Base-by-base conservation (phyloP, 2,113 vertebrate species). In the Anthoscopus minutus region DNA sequence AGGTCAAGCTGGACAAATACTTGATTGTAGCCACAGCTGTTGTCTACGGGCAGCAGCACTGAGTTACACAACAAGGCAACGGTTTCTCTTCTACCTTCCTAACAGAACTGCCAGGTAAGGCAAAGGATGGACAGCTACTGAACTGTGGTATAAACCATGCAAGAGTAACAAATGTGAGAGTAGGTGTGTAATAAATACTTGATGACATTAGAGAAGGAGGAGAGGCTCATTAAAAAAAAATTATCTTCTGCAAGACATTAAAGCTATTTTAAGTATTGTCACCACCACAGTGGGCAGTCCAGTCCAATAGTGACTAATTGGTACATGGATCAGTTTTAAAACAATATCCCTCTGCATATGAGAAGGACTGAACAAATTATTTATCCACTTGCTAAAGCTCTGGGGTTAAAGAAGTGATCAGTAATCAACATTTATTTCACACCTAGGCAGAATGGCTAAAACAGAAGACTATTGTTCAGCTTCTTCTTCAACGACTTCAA, bases 381-480 rank as follows among this genome's bases (percentile, higher is more conserved):
- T 67, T 76, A 76, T 94, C 96, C 93, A 81, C 80, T 88, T 87
- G 90, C 96, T 95, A 97, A 97, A 98, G 96, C 96, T 97, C 97
- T 92, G 95, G 95, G 95, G 94, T 97, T 97, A 94, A 97, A 94
- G 93, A 97, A 97, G 88, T 97, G 91, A 96, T 97, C 96, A 97
- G 97, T 94, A 94, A 96, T 85, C 96, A 98, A 98, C 98, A 98
- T 99, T 98, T 99, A 99, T 98, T 99, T 98, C 98, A 99, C 99
- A 99, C 98, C 98, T 98, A 98, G 97, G 97, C 98, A 99, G 98
- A 98, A 98, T 95, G 98, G 98, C 97, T 98, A 96, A 95, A 89
- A 98, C 97, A 96, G 98, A 97, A 96, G 96, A 97, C 97, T 98
- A 98, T 95, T 98, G 97, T 92, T 98, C 98, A 57, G 94, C 95